Conservation (phyloP, 2,888 invertebrate genomes). For the Meganola albula region DNA sequence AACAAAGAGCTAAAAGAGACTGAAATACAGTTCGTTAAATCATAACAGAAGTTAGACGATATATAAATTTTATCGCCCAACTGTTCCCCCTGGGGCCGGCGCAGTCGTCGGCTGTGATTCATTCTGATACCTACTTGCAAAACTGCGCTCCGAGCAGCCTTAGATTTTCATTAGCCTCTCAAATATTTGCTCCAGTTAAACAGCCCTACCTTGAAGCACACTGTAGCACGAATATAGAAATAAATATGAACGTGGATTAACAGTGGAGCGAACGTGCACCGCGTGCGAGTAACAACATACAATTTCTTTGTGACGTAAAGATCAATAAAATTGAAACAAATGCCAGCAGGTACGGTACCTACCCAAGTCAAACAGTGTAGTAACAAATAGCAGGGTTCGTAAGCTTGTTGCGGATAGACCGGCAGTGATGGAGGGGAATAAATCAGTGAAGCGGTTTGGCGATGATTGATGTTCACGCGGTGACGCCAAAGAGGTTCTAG, state of each 20-base stretch:
- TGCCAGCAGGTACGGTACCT: constrained; percentile 39
- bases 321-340: constrained; percentile 50
- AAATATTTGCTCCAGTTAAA: constrained; percentile 63
- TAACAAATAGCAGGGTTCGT: constrained; percentile 34
- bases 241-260: constrained; percentile 55
- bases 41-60: constrained; percentile 66
- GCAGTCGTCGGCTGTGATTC: constrained; percentile 56
- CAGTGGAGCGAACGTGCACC: constrained; percentile 39
- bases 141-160: constrained; percentile 51
- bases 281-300: constrained; percentile 47
- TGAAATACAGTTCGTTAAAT: constrained; percentile 65
- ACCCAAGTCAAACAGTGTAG: constrained; percentile 46
- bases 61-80: constrained; percentile 66
- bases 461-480: constrained; percentile 53
- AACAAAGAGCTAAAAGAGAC: constrained; percentile 50
- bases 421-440: constrained; percentile 33
- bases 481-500: constrained; percentile 36
- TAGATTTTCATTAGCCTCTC: constrained; percentile 69
- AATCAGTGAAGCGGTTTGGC: constrained; percentile 33
- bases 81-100: constrained; percentile 44
- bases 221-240: constrained; percentile 56
- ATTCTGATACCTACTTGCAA: constrained; percentile 59
- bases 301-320: constrained; percentile 42
- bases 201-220: constrained; percentile 49
- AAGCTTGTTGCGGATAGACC: constrained; percentile 20